A percentile compares a stretch with the other conserved stretches of the same genome.
phyloP scores from a whole-genome alignment of 2,113 vertebrate genomes.

The Australoheros scitulus region DNA sequence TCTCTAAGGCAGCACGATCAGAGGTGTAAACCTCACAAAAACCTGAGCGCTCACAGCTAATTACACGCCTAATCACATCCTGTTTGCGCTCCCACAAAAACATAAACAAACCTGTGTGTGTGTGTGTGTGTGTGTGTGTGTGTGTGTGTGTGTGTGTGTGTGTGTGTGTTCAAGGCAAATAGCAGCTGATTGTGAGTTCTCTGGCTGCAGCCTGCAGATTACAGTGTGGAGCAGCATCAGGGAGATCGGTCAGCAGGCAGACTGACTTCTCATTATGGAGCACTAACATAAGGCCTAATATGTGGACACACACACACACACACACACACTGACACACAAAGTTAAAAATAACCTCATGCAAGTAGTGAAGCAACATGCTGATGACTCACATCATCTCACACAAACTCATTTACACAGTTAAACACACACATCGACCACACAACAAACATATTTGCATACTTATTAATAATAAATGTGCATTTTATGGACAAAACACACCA shows the following conservation, averaged over 20 bases:
- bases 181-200: constrained; percentile 34
- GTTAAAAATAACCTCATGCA: not conserved
- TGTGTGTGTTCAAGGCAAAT: constrained; percentile 1
- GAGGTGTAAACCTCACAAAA: constrained; percentile 35
- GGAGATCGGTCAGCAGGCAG: constrained; percentile 20
- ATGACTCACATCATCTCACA: no score
- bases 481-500: no score
- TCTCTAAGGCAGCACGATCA: not conserved
- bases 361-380: no score
- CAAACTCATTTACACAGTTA: no score
- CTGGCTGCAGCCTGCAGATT: constrained; percentile 24
- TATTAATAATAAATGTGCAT: no score
- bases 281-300: not conserved
- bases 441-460: no score
- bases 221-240: not conserved
- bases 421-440: no score
- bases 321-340: not conserved
- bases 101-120: constrained; percentile 49
- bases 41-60: constrained; percentile 41
- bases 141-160: not conserved
- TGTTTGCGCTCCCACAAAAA: constrained; percentile 40
- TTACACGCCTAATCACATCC: constrained; percentile 63
- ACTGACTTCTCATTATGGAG: constrained; percentile 33
- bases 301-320: not conserved
- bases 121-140: not conserved